Base-by-base conservation (phyloP, 2,113 vertebrate genomes). In the Tangachromis dhanisi region DNA sequence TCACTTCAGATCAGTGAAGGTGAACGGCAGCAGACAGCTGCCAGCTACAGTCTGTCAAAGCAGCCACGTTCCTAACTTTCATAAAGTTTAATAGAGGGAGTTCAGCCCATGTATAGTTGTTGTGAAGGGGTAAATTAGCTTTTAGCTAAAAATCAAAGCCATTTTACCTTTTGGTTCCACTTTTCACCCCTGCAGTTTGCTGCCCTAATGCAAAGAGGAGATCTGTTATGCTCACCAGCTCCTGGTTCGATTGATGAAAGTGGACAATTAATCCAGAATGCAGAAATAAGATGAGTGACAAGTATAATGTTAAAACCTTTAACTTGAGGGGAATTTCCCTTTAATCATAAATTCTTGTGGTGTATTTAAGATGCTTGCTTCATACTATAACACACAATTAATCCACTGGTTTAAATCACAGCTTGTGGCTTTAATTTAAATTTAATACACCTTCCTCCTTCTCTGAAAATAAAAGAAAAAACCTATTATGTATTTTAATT, bases 141-240 rank as follows among this genome's bases (percentile, higher is more conserved):
- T 8, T 26, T 35, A 35, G 33, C 33, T 66, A 73, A 16, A 73
- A 73, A 26, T 4, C 2, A 0, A 73, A 73, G 21, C 38, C 38
- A 45, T 26, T 45, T 73, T 26, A 42, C 38, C 63, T 45, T 45
- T 47, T 3, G 0, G 71, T 26, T 29, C 26, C 42, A 76, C 42
- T 5, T 45, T 29, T 47, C 40, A 47, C 16, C 24, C 1, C 24
- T 78, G 0, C 0, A 47, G 40, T 76, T 76, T 76, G 42, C 42
- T 31, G 16, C 24, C 42, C 45, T 19, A 12, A 76, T 31, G 24
- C 71, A 76, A 26, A 11, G 45, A 19, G 16, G 21, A 7, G 26
- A 11, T 26, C 38, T 45, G 2, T 0, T 0, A 16, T 16, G 0
- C 42, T 49, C 42, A 31, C 45, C 26, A 31, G 24, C 42, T 76